Evolutionary conservation across 2,888 invertebrate species (phyloP), one percentile per base, ranked within the genome.

Genomic region (Tolmerus cingulatus): DNA sequence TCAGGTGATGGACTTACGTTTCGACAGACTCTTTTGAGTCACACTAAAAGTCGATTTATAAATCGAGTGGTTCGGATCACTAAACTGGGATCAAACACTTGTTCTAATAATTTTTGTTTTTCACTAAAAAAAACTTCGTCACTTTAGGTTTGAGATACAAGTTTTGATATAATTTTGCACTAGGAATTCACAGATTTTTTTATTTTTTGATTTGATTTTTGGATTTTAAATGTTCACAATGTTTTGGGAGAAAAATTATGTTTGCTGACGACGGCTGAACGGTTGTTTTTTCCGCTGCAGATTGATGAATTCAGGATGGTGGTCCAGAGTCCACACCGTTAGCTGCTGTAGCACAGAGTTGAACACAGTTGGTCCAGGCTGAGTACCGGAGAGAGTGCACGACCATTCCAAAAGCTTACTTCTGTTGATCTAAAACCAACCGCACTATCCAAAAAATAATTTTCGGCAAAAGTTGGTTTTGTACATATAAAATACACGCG

Each of bases 381-480:
- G 74, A 84, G 66, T 78, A 34, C 46, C 55, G 55, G 55, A 79
- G 86, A 66, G 86, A 87, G 87, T 87, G 81, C 87, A 87, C 88
- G 88, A 88, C 88, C 87, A 88, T 88, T 88, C 87, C 87, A 88
- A 87, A 87, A 88, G 88, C 87, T 88, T 81, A 88, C 87, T 88
- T 87, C 88, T 87, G 87, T 88, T 87, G 87, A 82, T 88, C 88
- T 88, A 88, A 88, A 88, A 88, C 81, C 87, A 86, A 87, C 87
- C 88, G 85, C 88, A 88, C 88, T 88, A 88, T 88, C 88, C 87
- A 87, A 88, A 88, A 87, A 87, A 87, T 88, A 86, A 88, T 88
- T 87, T 88, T 88, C 87, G 87, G 87, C 88, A 87, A 88, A 88
- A 87, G 66, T 79, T 87, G 79, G 86, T 74, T 74, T 74, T 86